Percentiles rank a stretch among this genome's conserved stretches.
These are phyloP conservation scores for Stratiolaelaps scimitus DNA, from an alignment of 1,140 invertebrate species.

Conservation along the genomic window DNA sequence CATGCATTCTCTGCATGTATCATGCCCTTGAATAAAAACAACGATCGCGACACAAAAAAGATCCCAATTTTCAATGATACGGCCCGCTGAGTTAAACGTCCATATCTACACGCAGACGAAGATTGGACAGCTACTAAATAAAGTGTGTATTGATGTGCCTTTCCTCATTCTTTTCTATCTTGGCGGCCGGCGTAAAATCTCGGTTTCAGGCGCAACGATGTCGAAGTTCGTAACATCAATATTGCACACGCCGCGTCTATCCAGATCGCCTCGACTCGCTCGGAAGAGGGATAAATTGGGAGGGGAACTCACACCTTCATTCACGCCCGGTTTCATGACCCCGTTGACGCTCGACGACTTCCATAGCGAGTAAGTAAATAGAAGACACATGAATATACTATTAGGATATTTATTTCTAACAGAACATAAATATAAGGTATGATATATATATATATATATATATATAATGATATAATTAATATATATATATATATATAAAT, in stretches of 20 bases:
- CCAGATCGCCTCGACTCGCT: background rate
- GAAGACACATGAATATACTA: background rate
- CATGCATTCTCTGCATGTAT: no score
- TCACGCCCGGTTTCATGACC: constrained; percentile 22
- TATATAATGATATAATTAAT: no score
- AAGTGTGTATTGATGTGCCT: background rate
- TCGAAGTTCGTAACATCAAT: constrained; percentile 25
- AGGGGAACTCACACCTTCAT: background rate
- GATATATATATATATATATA: no score
- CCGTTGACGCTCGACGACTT: background rate
- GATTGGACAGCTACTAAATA: no score
- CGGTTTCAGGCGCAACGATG: background rate
- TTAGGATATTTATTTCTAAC: no score
- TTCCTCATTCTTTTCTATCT: background rate
- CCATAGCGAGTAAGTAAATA: constrained; percentile 8
- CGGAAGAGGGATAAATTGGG: constrained; percentile 1
- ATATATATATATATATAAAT: no score
- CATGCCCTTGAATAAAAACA: no score
- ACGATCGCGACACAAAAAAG: no score
- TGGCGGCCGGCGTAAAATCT: background rate
- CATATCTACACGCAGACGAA: no score
- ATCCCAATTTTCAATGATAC: no score
- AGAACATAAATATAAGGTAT: no score
- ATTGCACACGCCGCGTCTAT: constrained; percentile 3
- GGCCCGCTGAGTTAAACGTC: no score